Conservation (phyloP, 2,888 invertebrate genomes). For the Tinea pellionella region DNA sequence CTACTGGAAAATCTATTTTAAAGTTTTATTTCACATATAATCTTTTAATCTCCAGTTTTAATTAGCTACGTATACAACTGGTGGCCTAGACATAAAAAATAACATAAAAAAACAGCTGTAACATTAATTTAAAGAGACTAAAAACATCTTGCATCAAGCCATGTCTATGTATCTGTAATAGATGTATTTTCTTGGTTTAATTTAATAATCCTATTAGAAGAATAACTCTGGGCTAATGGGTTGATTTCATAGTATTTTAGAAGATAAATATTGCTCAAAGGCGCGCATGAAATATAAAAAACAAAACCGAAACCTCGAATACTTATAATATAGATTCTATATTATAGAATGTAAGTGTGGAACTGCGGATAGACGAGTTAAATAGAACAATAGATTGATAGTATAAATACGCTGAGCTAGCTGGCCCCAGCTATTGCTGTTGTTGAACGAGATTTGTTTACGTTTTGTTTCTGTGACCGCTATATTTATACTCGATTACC, state of each 20-base stretch:
- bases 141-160: no score
- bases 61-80: not conserved
- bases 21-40: not conserved
- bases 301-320: no score
- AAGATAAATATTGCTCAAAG: no score
- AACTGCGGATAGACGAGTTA: not conserved
- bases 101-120: not conserved
- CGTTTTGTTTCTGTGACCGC: conserved; percentile 50
- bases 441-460: conserved; percentile 27
- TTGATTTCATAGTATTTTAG: no score
- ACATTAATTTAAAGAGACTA: no score
- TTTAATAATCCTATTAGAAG: no score
- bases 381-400: not conserved
- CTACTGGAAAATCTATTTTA: conserved; percentile 1
- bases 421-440: not conserved
- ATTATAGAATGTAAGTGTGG: no score
- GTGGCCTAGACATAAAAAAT: not conserved
- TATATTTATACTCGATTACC: conserved; percentile 59
- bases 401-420: conserved; percentile 13
- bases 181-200: no score
- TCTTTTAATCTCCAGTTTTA: not conserved
- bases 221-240: no score
- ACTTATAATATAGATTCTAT: no score
- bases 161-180: no score
- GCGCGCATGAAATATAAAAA: no score